Percentiles rank a stretch among this genome's conserved stretches.
These are phyloP conservation scores for Trypoxylon attenuatum DNA, from an alignment of 2,888 invertebrate genomes.

Conservation along the genomic window DNA sequence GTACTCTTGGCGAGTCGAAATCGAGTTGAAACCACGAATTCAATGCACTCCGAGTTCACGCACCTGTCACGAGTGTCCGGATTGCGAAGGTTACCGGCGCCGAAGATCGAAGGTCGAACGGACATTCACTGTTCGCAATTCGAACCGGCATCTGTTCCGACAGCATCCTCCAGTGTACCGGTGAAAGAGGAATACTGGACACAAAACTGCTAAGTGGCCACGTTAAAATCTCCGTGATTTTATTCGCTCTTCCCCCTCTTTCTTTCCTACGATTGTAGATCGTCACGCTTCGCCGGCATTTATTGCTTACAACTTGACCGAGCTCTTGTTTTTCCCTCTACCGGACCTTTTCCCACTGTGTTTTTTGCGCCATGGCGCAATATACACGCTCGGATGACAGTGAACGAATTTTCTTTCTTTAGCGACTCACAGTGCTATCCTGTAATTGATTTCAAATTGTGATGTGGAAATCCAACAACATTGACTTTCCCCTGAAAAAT, in stretches of 20 bases:
- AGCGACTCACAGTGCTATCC: no score
- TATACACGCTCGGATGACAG: no score
- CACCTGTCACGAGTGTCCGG: neutral
- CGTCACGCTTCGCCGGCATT: conserved; percentile 27
- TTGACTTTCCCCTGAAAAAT: no score
- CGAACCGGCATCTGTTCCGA: conserved; percentile 15
- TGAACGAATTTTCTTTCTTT: no score
- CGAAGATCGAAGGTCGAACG: neutral
- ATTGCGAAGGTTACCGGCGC: conserved; percentile 3
- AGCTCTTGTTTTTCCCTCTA: conserved; percentile 6
- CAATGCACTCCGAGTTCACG: neutral
- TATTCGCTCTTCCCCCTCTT: conserved; percentile 47
- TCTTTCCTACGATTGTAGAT: conserved; percentile 20
- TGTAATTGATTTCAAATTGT: no score
- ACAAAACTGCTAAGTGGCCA: conserved; percentile 39
- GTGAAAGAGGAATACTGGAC: conserved; percentile 56
- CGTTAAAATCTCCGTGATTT: conserved; percentile 46
- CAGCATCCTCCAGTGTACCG: conserved; percentile 52
- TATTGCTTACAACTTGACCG: conserved; percentile 36
- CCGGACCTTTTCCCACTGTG: neutral
- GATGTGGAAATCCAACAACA: no score
- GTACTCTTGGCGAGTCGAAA: no score
- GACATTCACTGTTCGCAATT: conserved; percentile 7
- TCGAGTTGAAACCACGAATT: no score
- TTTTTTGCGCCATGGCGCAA: no score